These are phyloP conservation scores for Ligdia adustata DNA, from an alignment of 2,888 invertebrate species.

Conservation along the genomic window DNA sequence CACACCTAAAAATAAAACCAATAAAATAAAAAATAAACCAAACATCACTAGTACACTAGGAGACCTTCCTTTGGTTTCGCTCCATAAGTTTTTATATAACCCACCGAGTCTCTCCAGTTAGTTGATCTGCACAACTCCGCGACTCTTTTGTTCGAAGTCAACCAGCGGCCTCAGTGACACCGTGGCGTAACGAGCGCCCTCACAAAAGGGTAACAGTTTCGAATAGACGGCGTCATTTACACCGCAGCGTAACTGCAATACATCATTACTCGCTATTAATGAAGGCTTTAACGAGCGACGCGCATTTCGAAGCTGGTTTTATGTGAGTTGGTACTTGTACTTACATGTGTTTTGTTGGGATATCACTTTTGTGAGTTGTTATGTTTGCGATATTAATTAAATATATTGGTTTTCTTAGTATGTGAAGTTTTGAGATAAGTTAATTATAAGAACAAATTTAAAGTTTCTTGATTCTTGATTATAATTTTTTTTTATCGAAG, in stretches of 20 bases:
- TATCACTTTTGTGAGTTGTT: too few species aligned
- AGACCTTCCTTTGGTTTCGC: too few species aligned
- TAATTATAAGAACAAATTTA: too few species aligned
- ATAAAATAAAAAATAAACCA: too few species aligned
- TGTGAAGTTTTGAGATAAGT: too few species aligned
- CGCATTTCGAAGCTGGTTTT: conserved; percentile 23
- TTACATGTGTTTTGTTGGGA: too few species aligned
- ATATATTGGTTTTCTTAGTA: too few species aligned
- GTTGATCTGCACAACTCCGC: background rate
- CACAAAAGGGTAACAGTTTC: conserved; percentile 27
- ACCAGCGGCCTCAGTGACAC: conserved; percentile 23
- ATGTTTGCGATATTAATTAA: too few species aligned
- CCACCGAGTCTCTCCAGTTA: background rate
- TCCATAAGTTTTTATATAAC: background rate
- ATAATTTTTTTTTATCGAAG: too few species aligned
- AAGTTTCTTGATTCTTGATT: too few species aligned
- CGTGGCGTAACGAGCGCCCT: conserved; percentile 27
- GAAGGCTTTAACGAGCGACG: conserved; percentile 30
- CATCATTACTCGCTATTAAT: conserved; percentile 33
- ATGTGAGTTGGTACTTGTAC: conserved; percentile 10
- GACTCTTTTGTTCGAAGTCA: conserved; percentile 21
- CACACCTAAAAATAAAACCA: too few species aligned
- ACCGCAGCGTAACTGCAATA: conserved; percentile 27
- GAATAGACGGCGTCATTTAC: conserved; percentile 31
- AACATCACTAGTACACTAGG: too few species aligned